Evolutionary conservation across 1,140 invertebrate genomes (phyloP).

Genomic region (Lepidurus apus): DNA sequence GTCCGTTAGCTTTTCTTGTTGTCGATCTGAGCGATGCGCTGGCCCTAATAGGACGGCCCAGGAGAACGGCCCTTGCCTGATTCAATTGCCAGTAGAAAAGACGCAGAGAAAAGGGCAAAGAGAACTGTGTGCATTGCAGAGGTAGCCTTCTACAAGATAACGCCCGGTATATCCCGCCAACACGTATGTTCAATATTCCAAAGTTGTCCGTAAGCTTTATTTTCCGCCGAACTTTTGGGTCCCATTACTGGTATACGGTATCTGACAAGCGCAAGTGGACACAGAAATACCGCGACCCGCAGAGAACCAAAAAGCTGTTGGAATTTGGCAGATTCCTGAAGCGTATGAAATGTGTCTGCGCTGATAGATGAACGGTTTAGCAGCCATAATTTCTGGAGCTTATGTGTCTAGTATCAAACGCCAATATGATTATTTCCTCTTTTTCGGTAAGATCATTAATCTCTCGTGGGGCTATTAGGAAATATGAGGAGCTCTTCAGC

Average conservation of each 20-base stretch:
- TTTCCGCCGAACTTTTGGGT: not conserved
- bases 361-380: too few relatives aligned
- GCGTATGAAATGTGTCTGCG: too few relatives aligned
- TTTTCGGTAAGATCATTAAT: not conserved
- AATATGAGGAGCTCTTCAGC: not conserved
- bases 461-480: not conserved
- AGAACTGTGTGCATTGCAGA: conserved; percentile 21
- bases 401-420: not conserved
- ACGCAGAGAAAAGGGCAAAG: not conserved
- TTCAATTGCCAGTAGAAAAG: conserved; percentile 15
- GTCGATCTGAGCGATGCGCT: conserved; percentile 16
- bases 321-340: too few relatives aligned
- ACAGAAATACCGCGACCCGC: not conserved
- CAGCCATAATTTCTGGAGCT: too few relatives aligned
- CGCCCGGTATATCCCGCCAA: not conserved
- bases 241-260: not conserved
- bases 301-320: too few relatives aligned
- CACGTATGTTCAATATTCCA: conserved; percentile 19
- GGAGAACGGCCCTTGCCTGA: not conserved
- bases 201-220: not conserved
- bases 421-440: conserved; percentile 3
- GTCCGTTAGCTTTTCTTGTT: not conserved
- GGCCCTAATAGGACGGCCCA: conserved; percentile 7
- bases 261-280: not conserved
- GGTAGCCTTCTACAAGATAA: conserved; percentile 19